Evolutionary conservation across 2,888 invertebrate genomes (phyloP).

Genomic region (Clunio marinus): DNA sequence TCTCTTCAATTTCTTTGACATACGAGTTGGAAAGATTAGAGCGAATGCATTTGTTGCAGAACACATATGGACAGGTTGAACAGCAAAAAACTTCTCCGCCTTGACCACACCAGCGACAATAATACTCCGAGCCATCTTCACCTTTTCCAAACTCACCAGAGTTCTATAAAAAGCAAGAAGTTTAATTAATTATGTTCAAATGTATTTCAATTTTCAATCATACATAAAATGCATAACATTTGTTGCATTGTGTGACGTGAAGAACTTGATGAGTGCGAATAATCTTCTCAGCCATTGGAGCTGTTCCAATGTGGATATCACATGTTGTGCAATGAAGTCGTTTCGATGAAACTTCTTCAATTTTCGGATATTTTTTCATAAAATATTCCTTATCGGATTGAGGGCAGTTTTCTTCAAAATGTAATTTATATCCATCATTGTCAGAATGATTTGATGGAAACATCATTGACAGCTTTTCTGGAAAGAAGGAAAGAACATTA

Average conservation of each 20-base stretch:
- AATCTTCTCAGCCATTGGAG: slow-evolving; percentile 59
- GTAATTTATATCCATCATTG: slow-evolving; percentile 44
- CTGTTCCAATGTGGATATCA: slow-evolving; percentile 69
- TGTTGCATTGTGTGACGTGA: slow-evolving; percentile 66
- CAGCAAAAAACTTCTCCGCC: slow-evolving; percentile 76
- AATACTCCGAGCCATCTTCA: slow-evolving; percentile 76
- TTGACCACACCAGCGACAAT: slow-evolving; percentile 80
- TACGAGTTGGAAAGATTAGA: slow-evolving; percentile 63
- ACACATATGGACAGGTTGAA: slow-evolving; percentile 68
- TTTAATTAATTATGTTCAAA: neutral
- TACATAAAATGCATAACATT: slow-evolving; percentile 72
- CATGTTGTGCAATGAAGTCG: slow-evolving; percentile 72
- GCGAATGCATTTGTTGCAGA: slow-evolving; percentile 73
- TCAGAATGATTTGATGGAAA: slow-evolving; percentile 17
- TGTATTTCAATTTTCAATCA: slow-evolving; percentile 54
- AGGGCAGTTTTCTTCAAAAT: slow-evolving; percentile 56
- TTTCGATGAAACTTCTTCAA: slow-evolving; percentile 57
- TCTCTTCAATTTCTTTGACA: slow-evolving; percentile 66
- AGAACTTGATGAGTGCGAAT: slow-evolving; percentile 70
- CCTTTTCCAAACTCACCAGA: slow-evolving; percentile 73
- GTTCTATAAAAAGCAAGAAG: slow-evolving; percentile 16
- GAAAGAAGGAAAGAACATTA: neutral
- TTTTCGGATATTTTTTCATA: slow-evolving; percentile 55
- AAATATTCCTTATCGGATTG: slow-evolving; percentile 57
- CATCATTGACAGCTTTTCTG: neutral